phyloP scores from a whole-genome alignment of 2,113 vertebrate genomes.

The Arothron firmamentum region DNA sequence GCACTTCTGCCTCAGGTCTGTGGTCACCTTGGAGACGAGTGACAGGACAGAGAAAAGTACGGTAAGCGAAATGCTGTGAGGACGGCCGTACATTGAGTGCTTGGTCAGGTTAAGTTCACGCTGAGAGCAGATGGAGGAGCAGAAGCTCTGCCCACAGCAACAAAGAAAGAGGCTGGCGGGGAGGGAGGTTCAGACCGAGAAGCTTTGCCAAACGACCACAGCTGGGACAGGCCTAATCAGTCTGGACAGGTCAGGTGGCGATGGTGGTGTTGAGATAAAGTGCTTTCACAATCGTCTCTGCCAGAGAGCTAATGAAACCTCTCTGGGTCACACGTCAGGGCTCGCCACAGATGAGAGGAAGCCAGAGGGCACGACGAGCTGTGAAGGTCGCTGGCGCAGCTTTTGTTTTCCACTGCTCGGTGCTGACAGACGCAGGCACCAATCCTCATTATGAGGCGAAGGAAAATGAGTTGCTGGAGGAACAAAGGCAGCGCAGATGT shows the following conservation, averaged over 20 bases:
- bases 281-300: conserved; percentile 13
- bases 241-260: conserved; percentile 1
- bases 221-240: conserved; percentile 49
- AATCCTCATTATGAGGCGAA: conserved; percentile 3
- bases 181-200: conserved; percentile 24
- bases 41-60: conserved; percentile 3
- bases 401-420: background rate
- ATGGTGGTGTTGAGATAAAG: conserved; percentile 6
- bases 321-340: conserved; percentile 47
- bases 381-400: conserved; percentile 29
- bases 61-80: conserved; percentile 7
- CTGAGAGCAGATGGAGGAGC: conserved; percentile 9
- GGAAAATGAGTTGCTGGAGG: conserved; percentile 16
- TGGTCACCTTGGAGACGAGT: conserved; percentile 69
- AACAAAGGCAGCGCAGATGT: conserved; percentile 11
- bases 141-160: conserved; percentile 26
- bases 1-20: conserved; percentile 75
- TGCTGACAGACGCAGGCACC: background rate
- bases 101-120: conserved; percentile 13
- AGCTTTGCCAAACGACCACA: conserved; percentile 29
- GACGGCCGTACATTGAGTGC: conserved; percentile 21
- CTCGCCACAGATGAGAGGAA: conserved; percentile 31
- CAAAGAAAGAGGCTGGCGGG: background rate
- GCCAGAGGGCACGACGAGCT: conserved; percentile 30
- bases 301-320: conserved; percentile 54